phyloP scores from a whole-genome alignment of 1,140 invertebrate species.

The Campodea augens region DNA sequence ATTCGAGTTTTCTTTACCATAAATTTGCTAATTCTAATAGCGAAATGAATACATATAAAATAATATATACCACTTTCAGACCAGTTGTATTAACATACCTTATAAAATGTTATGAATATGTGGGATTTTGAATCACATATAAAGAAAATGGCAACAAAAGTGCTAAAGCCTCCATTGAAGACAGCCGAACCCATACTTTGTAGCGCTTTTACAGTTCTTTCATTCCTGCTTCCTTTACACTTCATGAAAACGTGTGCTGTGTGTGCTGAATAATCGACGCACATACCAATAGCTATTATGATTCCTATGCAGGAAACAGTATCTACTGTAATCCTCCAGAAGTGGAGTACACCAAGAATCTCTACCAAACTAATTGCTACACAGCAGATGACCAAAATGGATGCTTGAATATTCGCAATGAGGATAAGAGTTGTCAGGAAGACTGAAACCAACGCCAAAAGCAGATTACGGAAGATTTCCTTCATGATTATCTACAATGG shows the following conservation, averaged over 20 bases:
- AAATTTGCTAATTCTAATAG: too few relatives aligned
- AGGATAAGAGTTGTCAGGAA: constrained; percentile 60
- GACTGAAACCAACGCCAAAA: constrained; percentile 56
- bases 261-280: constrained; percentile 75
- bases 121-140: constrained; percentile 54
- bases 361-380: constrained; percentile 56
- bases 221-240: constrained; percentile 26
- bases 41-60: too few relatives aligned
- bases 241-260: constrained; percentile 62
- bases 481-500: constrained; percentile 37
- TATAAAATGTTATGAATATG: constrained; percentile 60
- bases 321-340: constrained; percentile 67
- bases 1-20: too few relatives aligned
- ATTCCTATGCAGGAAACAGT: constrained; percentile 64
- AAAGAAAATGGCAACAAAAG: constrained; percentile 51
- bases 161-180: constrained; percentile 57
- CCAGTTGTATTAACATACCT: constrained; percentile 23
- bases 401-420: constrained; percentile 59
- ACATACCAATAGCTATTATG: constrained; percentile 67
- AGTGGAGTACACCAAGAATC: constrained; percentile 62
- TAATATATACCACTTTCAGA: too few relatives aligned
- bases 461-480: constrained; percentile 59
- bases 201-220: constrained; percentile 38
- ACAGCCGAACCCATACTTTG: constrained; percentile 61
- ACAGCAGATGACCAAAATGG: constrained; percentile 55